Evolutionary conservation across 2,888 invertebrate species (phyloP).

Genomic region (Netelia melanura): DNA sequence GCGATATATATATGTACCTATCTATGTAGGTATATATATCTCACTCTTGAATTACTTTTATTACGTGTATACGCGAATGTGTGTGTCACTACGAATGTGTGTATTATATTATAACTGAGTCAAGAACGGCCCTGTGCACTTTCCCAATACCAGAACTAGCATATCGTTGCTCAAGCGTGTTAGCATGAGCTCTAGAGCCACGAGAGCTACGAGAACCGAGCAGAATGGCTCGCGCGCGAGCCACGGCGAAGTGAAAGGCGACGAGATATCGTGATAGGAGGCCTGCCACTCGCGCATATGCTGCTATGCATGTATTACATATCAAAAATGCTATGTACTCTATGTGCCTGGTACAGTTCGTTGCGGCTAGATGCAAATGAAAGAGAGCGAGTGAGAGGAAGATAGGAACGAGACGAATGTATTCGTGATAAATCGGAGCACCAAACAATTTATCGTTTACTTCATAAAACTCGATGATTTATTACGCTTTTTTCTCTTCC

Average conservation of each 20-base stretch:
- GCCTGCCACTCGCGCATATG: constrained; percentile 40
- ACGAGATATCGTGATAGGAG: constrained; percentile 70
- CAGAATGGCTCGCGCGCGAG: constrained; percentile 74
- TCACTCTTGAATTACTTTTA: neutral
- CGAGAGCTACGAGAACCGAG: neutral
- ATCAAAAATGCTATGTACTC: constrained; percentile 7
- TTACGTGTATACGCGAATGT: neutral
- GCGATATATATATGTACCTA: neutral
- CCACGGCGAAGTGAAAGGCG: constrained; percentile 82
- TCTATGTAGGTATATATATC: neutral
- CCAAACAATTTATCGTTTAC: neutral
- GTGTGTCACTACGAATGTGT: neutral
- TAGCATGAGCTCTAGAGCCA: constrained; percentile 16
- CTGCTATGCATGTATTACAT: constrained; percentile 25
- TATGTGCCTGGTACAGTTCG: constrained; percentile 7
- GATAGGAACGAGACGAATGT: neutral
- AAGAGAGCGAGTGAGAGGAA: neutral
- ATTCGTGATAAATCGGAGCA: neutral
- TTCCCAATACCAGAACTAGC: constrained; percentile 76
- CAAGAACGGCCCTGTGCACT: constrained; percentile 59
- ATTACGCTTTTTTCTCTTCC: no score
- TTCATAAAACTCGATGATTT: no score
- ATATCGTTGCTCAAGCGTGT: constrained; percentile 80
- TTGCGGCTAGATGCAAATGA: constrained; percentile 29
- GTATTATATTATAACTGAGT: neutral